Conservation (phyloP, 2,113 vertebrate genomes). For the Pluvianellus socialis region DNA sequence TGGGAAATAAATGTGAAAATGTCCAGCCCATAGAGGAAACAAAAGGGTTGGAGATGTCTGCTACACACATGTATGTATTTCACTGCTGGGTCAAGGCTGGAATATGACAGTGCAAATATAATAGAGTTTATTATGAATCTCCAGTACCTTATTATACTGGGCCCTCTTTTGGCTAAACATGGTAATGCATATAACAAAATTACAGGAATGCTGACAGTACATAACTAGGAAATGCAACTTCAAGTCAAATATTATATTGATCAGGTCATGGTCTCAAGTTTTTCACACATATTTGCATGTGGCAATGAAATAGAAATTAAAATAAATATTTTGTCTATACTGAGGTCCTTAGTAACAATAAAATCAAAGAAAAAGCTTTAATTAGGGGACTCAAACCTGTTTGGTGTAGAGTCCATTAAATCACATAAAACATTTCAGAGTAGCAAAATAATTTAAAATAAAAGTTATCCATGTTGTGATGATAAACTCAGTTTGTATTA, state of each 20-base stretch:
- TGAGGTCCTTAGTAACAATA: neutral
- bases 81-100: neutral
- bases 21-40: neutral
- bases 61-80: neutral
- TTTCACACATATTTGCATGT: rapidly evolving
- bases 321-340: rapidly evolving
- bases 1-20: neutral
- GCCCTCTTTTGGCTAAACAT: constrained; percentile 26
- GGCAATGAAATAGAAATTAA: neutral
- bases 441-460: neutral
- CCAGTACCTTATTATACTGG: neutral
- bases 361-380: neutral
- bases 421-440: neutral
- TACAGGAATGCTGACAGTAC: neutral
- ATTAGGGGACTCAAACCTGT: neutral
- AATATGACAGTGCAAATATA: neutral
- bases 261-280: neutral
- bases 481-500: neutral
- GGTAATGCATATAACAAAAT: neutral
- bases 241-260: neutral
- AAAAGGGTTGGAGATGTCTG: neutral
- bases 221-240: neutral
- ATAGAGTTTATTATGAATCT: neutral
- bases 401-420: neutral
- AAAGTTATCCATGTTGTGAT: neutral